Conservation (phyloP, 2,797 vertebrate species). For the Crocodylus rhombifer region DNA sequence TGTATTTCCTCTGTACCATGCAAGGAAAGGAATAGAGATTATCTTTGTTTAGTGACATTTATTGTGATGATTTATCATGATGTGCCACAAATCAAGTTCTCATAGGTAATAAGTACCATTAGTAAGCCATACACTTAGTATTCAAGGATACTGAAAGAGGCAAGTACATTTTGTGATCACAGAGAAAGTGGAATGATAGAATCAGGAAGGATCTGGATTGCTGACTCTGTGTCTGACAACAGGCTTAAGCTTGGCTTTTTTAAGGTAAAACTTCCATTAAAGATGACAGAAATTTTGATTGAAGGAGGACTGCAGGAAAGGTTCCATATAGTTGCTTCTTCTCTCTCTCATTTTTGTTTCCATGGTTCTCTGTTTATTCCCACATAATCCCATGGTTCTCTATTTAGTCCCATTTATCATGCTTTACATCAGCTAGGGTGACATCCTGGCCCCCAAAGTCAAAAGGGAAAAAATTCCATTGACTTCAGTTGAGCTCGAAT, state of each 20-base stretch:
- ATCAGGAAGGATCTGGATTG: background rate
- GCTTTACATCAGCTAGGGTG: too few relatives aligned
- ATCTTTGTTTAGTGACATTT: slow-evolving; percentile 40
- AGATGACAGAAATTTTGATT: background rate
- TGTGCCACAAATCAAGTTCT: background rate
- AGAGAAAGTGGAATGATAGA: background rate
- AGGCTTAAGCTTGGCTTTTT: background rate
- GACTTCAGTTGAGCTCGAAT: background rate
- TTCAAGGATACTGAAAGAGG: background rate
- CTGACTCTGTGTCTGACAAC: background rate
- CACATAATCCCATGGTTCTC: background rate
- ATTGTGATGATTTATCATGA: background rate
- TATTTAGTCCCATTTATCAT: too few relatives aligned
- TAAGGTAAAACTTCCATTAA: background rate
- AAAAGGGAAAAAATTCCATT: background rate
- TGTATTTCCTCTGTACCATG: background rate
- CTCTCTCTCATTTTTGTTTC: background rate
- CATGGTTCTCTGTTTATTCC: background rate
- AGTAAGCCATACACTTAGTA: background rate
- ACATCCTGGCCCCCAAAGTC: background rate
- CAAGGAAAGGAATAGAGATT: slow-evolving; percentile 36
- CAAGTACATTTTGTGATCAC: background rate
- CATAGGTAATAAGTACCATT: background rate
- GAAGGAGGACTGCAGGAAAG: background rate
- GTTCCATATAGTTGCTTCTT: background rate